A percentile compares a stretch with the other conserved stretches of the same genome.
Evolutionary conservation across 2,888 invertebrate species (phyloP).

Genomic region (Troilus luridus): DNA sequence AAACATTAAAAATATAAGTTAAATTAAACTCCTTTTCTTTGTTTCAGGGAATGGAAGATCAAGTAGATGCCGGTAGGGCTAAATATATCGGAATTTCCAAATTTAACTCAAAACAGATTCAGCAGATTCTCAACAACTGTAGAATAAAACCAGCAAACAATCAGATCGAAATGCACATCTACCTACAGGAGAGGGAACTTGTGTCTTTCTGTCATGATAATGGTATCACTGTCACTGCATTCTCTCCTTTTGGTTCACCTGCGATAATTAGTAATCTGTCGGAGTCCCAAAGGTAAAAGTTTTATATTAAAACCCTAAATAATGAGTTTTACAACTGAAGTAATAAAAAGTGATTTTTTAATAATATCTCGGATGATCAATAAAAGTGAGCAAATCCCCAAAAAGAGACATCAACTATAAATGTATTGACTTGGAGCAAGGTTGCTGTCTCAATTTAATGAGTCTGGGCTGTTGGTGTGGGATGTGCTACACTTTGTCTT

Average conservation of each 20-base stretch:
- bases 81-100: conserved; percentile 86
- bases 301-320: neutral
- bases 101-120: conserved; percentile 81
- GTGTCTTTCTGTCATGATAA: conserved; percentile 75
- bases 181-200: conserved; percentile 80
- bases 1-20: neutral
- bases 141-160: conserved; percentile 80
- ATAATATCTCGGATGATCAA: too few species aligned
- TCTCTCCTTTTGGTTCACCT: conserved; percentile 82
- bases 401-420: too few species aligned
- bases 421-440: too few species aligned
- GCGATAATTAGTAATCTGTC: conserved; percentile 68
- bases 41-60: conserved; percentile 78
- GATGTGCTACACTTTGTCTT: too few species aligned
- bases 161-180: conserved; percentile 82
- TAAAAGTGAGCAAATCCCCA: too few species aligned
- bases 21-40: neutral
- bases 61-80: conserved; percentile 76
- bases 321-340: too few species aligned
- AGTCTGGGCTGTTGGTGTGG: too few species aligned
- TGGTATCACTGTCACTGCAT: conserved; percentile 79
- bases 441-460: too few species aligned
- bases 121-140: conserved; percentile 74
- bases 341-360: too few species aligned
- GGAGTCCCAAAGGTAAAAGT: neutral